Conservation (phyloP, 2,888 invertebrate species). For the Myopa testacea region DNA sequence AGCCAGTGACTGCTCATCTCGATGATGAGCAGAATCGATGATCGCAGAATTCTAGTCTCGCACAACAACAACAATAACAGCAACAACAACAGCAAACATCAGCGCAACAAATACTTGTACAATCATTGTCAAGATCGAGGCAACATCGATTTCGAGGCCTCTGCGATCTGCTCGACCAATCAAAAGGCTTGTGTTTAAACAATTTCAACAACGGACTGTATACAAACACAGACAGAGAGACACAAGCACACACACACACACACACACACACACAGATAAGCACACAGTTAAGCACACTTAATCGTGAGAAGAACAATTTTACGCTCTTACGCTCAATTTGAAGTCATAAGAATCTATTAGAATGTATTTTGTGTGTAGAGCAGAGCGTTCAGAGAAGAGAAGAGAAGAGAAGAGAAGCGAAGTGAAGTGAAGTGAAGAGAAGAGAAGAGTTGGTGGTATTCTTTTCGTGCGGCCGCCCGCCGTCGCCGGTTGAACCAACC, state of each 20-base stretch:
- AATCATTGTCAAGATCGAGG: constrained; percentile 54
- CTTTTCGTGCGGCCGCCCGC: too few species aligned
- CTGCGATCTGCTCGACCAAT: constrained; percentile 22
- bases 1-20: background rate
- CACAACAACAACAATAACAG: constrained; percentile 12
- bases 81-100: constrained; percentile 8
- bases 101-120: constrained; percentile 31
- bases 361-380: constrained; percentile 46
- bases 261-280: constrained; percentile 38
- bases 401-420: too few species aligned
- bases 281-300: constrained; percentile 34
- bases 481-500: too few species aligned
- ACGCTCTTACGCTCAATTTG: constrained; percentile 62
- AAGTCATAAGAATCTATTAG: constrained; percentile 55
- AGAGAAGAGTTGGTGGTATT: too few species aligned
- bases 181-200: constrained; percentile 35
- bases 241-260: constrained; percentile 30
- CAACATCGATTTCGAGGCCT: constrained; percentile 40
- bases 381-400: background rate
- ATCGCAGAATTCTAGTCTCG: constrained; percentile 22
- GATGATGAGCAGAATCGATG: constrained; percentile 22
- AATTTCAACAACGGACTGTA: background rate
- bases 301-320: constrained; percentile 52
- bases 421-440: too few species aligned
- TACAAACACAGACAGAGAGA: background rate